Conservation (phyloP, 2,113 vertebrate genomes). For the Chloebia gouldiae region DNA sequence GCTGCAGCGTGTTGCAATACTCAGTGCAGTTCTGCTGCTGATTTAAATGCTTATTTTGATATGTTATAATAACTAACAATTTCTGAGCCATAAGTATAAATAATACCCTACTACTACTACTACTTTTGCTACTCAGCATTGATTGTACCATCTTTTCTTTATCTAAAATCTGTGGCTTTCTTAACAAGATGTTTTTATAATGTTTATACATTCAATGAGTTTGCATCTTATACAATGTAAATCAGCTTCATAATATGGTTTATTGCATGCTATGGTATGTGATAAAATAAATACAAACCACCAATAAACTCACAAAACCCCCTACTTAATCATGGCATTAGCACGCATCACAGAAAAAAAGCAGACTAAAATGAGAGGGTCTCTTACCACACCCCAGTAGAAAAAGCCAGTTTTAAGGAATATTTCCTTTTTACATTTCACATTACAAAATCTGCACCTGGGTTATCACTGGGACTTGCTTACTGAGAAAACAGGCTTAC, state of each 20-base stretch:
- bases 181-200: not conserved
- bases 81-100: not conserved
- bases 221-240: not conserved
- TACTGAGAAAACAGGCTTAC: not conserved
- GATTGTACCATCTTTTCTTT: not conserved
- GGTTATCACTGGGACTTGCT: not conserved
- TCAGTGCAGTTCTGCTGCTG: not conserved
- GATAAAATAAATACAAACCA: not conserved
- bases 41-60: not conserved
- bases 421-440: not conserved
- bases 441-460: not conserved
- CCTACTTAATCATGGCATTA: not conserved
- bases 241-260: not conserved
- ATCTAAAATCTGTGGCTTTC: not conserved
- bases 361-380: not conserved
- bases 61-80: not conserved
- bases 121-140: not conserved
- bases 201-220: not conserved
- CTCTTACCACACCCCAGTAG: not conserved
- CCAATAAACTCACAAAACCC: not conserved
- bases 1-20: fast-evolving
- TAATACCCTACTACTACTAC: not conserved
- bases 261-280: not conserved
- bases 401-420: not conserved
- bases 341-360: not conserved